Evolutionary conservation across 2,797 vertebrate genomes (phyloP), one percentile per base, ranked within the genome.

Genomic region (Brotogeris chrysoptera): DNA sequence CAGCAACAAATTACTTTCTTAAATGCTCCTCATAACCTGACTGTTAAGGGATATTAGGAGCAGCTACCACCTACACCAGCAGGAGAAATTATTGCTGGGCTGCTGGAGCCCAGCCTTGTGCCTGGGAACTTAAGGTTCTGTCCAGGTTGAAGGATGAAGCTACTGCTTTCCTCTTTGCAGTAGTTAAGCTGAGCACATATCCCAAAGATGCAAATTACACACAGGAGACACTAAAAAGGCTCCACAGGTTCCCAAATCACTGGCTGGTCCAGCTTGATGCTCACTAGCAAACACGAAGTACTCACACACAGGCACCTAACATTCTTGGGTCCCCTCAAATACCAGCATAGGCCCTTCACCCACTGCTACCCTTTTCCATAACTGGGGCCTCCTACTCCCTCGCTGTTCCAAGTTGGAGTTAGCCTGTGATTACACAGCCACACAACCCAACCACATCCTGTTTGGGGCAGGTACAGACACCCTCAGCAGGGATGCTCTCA

Each of bases 391-490:
- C 28, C 34, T 47, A 11, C 28, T 68, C 50, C 20, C 8, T 36
- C 19, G 6, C 28, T 68, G 41, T 16, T 61, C 11, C 18, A 61
- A 3, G 52, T 24, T 59, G 41, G 32, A 71, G 13, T 55, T 38
- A 47, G 10, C 14, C 39, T n/a, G 30, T 21, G 7, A 52, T 24
- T 70, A 9, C 28, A 30, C 25, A 30, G 3, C 1, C 8, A 38
- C 20, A n/a, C 4, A 20, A 1, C 3, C 2, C 16, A 24, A 0
- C 1, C 18, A 13, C 6, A 21, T 9, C 14, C 2, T 5, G 9
- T 80, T 13, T 64, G 30, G 13, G 32, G 16, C 69, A 78, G 8
- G 12, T 72, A 61, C 13, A 43, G n/a, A 18, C 16, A 6, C 6
- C 18, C 18, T 8, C 57, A 59, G 30, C 12, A 53, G 23, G 25